Evolutionary conservation across 2,113 vertebrate species (phyloP), one percentile per base, ranked within the genome.

Genomic region (Labrus mixtus): DNA sequence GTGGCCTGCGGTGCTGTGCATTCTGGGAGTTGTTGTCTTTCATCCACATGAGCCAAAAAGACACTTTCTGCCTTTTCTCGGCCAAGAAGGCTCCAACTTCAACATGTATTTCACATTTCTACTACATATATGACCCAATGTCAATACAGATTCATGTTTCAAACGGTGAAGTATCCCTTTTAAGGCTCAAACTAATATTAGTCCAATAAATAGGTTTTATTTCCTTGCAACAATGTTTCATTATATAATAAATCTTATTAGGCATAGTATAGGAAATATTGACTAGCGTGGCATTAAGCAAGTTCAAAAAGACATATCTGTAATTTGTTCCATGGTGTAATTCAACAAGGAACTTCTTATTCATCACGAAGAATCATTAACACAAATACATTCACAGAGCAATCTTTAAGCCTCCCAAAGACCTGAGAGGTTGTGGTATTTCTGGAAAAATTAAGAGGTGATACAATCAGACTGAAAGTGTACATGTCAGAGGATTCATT

Each of bases 401-500:
- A 9, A 61, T 37, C 41, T 25, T 36, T 17, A 56, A 48, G 20
- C 45, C 58, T 61, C 33, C 11, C 37, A 16, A 25, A n/a, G 33
- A 68, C 37, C 43, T 12, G 29, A 9, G 57, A 29, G 60, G 41
- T 41, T 57, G 50, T 33, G 4, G 6, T 33, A 33, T 33, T 33
- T 33, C 6, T 6, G 6, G 6, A 33, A 6, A 33, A 33, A 33
- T 6, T 33, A 33, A 33, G 29, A 48, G 45, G 72, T 43, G 62
- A 79, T 68, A 68, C 68, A 71, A 41, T 78, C 78, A 78, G 33
- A 41, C 10, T 19, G 4, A 43, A 67, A 65, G 22, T 36, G 63
- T 55, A 77, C 36, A 58, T 60, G 54, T 62, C 64, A 57, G 63
- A 67, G 58, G 57, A 89, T 67, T 71, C 10, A 61, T 25, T 23